Evolutionary conservation across 2,113 vertebrate genomes (phyloP).

Genomic region (Sebastes fasciatus): DNA sequence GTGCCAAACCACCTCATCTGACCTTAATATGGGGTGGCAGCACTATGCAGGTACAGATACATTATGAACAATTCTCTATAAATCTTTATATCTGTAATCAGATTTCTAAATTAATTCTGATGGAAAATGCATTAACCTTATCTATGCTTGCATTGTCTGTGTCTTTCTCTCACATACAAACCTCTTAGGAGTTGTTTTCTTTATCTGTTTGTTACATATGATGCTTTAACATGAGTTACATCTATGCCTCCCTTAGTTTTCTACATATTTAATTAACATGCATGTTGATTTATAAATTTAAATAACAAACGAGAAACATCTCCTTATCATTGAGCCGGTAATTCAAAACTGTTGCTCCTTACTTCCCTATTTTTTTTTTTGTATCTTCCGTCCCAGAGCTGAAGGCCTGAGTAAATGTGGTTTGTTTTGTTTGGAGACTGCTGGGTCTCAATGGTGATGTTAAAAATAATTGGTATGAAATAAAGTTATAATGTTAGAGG

Average conservation of each 20-base stretch:
- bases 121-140: not conserved
- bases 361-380: not conserved
- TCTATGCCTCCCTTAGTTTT: not conserved
- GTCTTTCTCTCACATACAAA: not conserved
- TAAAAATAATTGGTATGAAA: not conserved
- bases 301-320: not conserved
- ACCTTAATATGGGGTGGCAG: too few relatives aligned
- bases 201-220: not conserved
- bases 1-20: too few relatives aligned
- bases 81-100: not conserved
- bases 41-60: too few relatives aligned
- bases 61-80: too few relatives aligned
- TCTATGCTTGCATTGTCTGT: not conserved
- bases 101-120: not conserved
- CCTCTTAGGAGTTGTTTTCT: not conserved
- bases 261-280: not conserved
- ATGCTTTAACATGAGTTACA: not conserved
- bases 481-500: not conserved
- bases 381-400: not conserved
- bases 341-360: not conserved
- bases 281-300: not conserved
- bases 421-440: conserved; percentile 10
- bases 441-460: not conserved
- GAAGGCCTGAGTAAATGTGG: not conserved
- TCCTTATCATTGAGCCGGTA: not conserved